Evolutionary conservation across 2,113 vertebrate species (phyloP), one percentile per base, ranked within the genome.

Genomic region (Grantiella picta): DNA sequence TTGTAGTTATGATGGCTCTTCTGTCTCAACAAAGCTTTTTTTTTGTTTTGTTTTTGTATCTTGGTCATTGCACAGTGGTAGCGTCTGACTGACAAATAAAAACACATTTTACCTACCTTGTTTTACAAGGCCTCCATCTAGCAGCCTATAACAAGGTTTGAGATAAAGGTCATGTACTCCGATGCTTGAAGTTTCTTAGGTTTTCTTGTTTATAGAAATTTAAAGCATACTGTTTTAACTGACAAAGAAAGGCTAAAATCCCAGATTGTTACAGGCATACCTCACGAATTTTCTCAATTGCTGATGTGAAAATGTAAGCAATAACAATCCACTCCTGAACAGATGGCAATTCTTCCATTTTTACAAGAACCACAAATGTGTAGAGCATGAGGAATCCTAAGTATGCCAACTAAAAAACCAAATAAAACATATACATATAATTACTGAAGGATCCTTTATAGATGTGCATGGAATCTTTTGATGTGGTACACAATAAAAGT

Each of bases 241-340:
- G 28, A 59, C 50, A 66, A 73, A 57, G 25, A 79, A 75, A 84
- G 50, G 45, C 56, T 36, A n/a, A 54, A 94, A 73, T 21, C 29
- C 22, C 27, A 91, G 29, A 27, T 57, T 86, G 69, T 44, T 70
- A 68, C 24, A 94, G 17, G 79, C 97, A 23, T 98, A 99, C 99
- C 99, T 99, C 99, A 97, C 99, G 98, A 54, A 99, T 98, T 97
- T 99, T 99, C 96, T 99, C 99, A 92, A 99, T 98, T 50, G 99
- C 99, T 60, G 98, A 99, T 14, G 99, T 99, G 97, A 99, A 99
- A 97, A 99, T 99, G 96, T 99, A 99, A 77, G 99, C 98, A 97
- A 99, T 99, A 96, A 99, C 99, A 96, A 99, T 97, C 99, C 99
- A 99, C 92, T 99, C 99, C 95, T 99, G 99, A 97, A 97, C 96